A percentile compares a stretch with the other conserved stretches of the same genome.
phyloP scores from a whole-genome alignment of 2,888 invertebrate genomes.

The Pelosia muscerda region DNA sequence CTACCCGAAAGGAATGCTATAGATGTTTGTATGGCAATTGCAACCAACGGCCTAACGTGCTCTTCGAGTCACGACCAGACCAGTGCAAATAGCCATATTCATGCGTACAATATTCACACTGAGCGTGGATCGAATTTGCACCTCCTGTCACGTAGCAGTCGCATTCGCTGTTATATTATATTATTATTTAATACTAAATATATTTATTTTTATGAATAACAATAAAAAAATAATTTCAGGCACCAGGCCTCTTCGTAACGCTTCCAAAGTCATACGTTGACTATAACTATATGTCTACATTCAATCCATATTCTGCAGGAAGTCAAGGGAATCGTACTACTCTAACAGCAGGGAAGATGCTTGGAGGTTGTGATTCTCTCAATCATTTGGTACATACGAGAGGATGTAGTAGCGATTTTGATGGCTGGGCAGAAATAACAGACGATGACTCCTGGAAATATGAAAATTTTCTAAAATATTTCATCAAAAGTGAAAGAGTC shows the following conservation, averaged over 20 bases:
- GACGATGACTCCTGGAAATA: constrained; percentile 27
- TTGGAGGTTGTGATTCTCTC: constrained; percentile 31
- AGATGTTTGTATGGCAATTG: too few species aligned
- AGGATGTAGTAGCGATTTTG: constrained; percentile 13
- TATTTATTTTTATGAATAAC: too few species aligned
- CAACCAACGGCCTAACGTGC: too few species aligned
- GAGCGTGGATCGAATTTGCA: too few species aligned
- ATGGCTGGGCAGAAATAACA: constrained; percentile 19
- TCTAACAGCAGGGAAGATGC: constrained; percentile 28
- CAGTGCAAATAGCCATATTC: too few species aligned
- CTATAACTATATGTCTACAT: constrained; percentile 28
- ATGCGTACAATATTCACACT: too few species aligned
- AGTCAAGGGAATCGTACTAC: constrained; percentile 26
- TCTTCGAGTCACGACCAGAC: too few species aligned
- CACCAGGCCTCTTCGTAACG: constrained; percentile 4
- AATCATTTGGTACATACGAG: constrained; percentile 24
- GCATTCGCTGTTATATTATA: too few species aligned
- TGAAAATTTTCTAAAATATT: constrained; percentile 25
- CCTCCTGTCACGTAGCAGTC: too few species aligned
- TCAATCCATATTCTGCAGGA: constrained; percentile 17
- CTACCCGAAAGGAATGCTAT: too few species aligned
- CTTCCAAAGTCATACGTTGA: constrained; percentile 69
- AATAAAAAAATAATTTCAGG: background rate
- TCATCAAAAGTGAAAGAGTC: constrained; percentile 31
- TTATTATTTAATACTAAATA: too few species aligned